phyloP scores from a whole-genome alignment of 2,113 vertebrate genomes.

The Gasterosteus aculeatus region DNA sequence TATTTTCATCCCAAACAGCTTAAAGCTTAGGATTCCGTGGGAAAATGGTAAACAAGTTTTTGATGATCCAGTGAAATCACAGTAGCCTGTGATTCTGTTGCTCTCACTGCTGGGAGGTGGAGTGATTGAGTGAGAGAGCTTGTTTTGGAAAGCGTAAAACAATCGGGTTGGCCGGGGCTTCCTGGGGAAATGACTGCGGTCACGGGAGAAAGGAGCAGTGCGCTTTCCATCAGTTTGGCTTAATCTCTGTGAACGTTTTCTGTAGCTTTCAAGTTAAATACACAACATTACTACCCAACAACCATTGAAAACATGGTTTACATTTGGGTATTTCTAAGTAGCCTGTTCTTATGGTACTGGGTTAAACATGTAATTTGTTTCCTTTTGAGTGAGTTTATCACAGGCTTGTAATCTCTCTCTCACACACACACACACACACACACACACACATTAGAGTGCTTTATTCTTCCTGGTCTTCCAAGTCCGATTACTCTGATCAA shows the following conservation, averaged over 20 bases:
- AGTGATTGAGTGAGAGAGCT: constrained; percentile 32
- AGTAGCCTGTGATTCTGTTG: neutral
- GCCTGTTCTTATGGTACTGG: neutral
- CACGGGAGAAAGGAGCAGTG: constrained; percentile 48
- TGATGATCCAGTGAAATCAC: neutral
- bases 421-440: constrained; percentile 12
- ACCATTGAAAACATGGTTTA: neutral
- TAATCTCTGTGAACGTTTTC: constrained; percentile 6
- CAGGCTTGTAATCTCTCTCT: constrained; percentile 12
- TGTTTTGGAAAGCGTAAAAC: constrained; percentile 70
- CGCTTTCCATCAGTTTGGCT: constrained; percentile 23
- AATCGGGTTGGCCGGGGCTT: constrained; percentile 63
- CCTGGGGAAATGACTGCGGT: constrained; percentile 76
- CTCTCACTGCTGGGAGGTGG: constrained; percentile 13
- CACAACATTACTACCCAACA: neutral
- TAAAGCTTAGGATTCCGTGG: neutral
- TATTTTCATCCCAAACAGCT: neutral
- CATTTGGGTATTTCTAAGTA: constrained; percentile 1
- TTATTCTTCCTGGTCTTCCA: constrained; percentile 56
- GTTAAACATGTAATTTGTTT: neutral
- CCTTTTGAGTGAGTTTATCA: constrained; percentile 22
- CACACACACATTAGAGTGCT: constrained; percentile 40
- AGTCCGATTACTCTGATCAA: constrained; percentile 65
- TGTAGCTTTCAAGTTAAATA: neutral
- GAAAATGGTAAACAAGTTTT: constrained; percentile 5